Evolutionary conservation across 2,888 invertebrate species (phyloP).

Genomic region (Dermolepida albohirtum): DNA sequence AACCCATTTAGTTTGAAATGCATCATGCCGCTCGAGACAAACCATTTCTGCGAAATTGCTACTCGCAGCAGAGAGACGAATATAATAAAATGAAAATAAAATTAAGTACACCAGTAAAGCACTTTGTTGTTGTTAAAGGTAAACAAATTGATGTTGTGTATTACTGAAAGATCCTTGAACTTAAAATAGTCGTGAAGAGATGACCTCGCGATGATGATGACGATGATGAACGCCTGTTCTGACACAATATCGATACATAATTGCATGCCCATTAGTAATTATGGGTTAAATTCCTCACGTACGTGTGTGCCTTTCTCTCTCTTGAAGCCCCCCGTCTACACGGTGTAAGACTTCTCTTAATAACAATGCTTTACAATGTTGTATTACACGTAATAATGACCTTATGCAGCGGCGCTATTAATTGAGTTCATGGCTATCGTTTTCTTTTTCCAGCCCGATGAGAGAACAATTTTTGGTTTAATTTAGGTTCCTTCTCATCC

Average conservation of each 20-base stretch:
- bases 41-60: slow-evolving; percentile 22
- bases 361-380: background rate
- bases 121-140: slow-evolving; percentile 25
- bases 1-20: slow-evolving; percentile 13
- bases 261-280: slow-evolving; percentile 21
- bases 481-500: background rate
- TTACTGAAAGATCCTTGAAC: slow-evolving; percentile 22
- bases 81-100: slow-evolving; percentile 19
- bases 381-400: background rate
- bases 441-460: background rate
- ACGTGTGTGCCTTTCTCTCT: background rate
- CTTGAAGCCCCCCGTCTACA: background rate
- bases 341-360: background rate
- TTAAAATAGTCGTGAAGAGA: slow-evolving; percentile 17
- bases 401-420: slow-evolving; percentile 8
- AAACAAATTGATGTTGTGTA: slow-evolving; percentile 25
- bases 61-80: background rate
- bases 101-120: slow-evolving; percentile 15
- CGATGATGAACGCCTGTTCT: slow-evolving; percentile 17
- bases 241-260: slow-evolving; percentile 24
- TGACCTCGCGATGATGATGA: slow-evolving; percentile 10
- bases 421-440: slow-evolving; percentile 1
- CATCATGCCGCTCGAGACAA: slow-evolving; percentile 5
- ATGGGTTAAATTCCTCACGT: slow-evolving; percentile 19
- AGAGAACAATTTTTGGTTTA: background rate